These are phyloP conservation scores for Macquaria ambigua DNA, from an alignment of 2,113 vertebrate genomes.

Conservation along the genomic window DNA sequence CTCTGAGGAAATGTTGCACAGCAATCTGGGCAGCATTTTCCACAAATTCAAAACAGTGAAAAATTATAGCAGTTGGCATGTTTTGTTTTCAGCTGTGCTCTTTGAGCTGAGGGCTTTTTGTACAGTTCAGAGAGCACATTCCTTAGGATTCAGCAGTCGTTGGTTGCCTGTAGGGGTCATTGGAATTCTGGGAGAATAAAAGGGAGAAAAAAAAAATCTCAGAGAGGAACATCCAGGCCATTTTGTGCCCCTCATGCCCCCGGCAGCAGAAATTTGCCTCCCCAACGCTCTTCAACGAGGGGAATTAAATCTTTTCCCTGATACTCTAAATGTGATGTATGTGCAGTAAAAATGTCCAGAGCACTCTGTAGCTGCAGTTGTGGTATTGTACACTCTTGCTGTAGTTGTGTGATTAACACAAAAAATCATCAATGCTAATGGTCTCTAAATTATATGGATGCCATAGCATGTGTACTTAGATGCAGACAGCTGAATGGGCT, in stretches of 20 bases:
- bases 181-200: conserved; percentile 87
- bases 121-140: conserved; percentile 98
- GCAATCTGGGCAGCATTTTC: conserved; percentile 84
- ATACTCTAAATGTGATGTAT: conserved; percentile 38
- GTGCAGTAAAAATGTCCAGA: conserved; percentile 56
- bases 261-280: conserved; percentile 60
- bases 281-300: conserved; percentile 10
- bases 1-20: conserved; percentile 49
- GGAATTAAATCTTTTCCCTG: neutral
- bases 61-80: conserved; percentile 94
- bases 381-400: conserved; percentile 19
- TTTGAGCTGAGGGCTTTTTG: conserved; percentile 90
- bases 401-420: conserved; percentile 52
- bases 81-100: conserved; percentile 94
- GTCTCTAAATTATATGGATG: conserved; percentile 50
- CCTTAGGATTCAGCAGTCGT: conserved; percentile 90
- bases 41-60: conserved; percentile 87
- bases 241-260: conserved; percentile 71
- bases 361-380: conserved; percentile 43
- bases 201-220: conserved; percentile 37
- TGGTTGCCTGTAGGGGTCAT: conserved; percentile 92
- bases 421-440: conserved; percentile 62
- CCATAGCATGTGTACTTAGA: conserved; percentile 49
- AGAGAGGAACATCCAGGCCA: conserved; percentile 76
- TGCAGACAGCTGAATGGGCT: conserved; percentile 59